Evolutionary conservation across 2,113 vertebrate species (phyloP).

Genomic region (Castor canadensis): DNA sequence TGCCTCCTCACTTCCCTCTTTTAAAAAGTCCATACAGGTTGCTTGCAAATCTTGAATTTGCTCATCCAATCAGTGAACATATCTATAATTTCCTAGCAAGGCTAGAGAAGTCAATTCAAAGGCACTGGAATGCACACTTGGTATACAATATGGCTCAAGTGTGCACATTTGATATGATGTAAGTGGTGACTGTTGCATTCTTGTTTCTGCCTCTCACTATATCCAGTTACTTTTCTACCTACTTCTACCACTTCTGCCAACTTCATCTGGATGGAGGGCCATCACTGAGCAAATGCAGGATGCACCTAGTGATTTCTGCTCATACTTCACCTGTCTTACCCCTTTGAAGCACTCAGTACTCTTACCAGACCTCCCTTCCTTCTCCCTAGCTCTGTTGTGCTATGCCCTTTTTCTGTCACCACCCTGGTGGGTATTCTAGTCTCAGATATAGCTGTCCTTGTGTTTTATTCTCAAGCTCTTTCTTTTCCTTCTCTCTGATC

Average conservation of each 20-base stretch:
- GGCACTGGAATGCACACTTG: accelerated
- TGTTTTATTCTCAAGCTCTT: not conserved
- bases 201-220: not conserved
- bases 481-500: not conserved
- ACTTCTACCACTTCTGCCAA: not conserved
- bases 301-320: not conserved
- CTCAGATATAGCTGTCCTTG: not conserved
- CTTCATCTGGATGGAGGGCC: not conserved
- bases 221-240: too few species aligned
- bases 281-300: not conserved
- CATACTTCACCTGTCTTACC: too few species aligned
- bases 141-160: too few species aligned
- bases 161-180: accelerated
- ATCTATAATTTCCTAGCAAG: not conserved
- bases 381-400: not conserved
- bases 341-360: not conserved
- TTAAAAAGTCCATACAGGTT: not conserved
- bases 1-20: not conserved
- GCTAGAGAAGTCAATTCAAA: not conserved
- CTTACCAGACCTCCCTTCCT: not conserved
- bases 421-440: not conserved
- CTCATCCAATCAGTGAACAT: not conserved
- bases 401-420: too few species aligned
- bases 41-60: not conserved
- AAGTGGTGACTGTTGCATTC: accelerated